Conservation (phyloP, 2,113 vertebrate species). For the Turnix velox region DNA sequence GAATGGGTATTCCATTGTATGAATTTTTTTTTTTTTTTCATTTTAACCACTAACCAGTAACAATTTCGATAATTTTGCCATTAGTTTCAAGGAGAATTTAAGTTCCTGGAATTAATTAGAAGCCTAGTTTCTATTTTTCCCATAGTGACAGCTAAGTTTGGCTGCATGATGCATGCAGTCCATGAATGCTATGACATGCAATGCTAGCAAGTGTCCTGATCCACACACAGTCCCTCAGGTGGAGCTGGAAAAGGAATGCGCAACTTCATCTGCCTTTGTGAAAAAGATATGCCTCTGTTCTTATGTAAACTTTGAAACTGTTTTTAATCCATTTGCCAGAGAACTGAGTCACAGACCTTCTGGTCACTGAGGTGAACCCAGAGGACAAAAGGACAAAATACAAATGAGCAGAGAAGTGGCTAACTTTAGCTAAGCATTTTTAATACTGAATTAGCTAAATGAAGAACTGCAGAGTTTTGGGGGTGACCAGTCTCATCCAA, state of each 20-base stretch:
- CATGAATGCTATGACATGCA: accelerated
- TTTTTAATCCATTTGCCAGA: background rate
- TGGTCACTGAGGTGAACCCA: background rate
- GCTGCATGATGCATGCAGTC: accelerated
- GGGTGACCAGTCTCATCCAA: background rate
- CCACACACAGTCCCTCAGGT: accelerated
- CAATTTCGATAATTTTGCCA: background rate
- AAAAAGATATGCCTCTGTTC: background rate
- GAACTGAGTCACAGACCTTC: background rate
- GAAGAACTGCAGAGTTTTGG: background rate
- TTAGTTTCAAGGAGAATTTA: background rate
- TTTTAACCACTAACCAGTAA: background rate
- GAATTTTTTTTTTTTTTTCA: too few species aligned
- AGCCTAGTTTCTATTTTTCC: background rate
- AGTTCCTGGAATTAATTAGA: background rate
- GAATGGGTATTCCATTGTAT: background rate
- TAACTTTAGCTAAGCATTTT: background rate
- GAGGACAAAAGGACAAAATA: conserved; percentile 1
- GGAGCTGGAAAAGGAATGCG: background rate
- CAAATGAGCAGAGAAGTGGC: background rate
- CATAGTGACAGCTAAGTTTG: background rate
- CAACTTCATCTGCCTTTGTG: background rate
- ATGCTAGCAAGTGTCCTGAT: background rate
- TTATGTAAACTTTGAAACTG: background rate
- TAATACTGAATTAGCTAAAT: background rate